phyloP scores from a whole-genome alignment of 2,113 vertebrate species.

The Eubucco bourcierii region DNA sequence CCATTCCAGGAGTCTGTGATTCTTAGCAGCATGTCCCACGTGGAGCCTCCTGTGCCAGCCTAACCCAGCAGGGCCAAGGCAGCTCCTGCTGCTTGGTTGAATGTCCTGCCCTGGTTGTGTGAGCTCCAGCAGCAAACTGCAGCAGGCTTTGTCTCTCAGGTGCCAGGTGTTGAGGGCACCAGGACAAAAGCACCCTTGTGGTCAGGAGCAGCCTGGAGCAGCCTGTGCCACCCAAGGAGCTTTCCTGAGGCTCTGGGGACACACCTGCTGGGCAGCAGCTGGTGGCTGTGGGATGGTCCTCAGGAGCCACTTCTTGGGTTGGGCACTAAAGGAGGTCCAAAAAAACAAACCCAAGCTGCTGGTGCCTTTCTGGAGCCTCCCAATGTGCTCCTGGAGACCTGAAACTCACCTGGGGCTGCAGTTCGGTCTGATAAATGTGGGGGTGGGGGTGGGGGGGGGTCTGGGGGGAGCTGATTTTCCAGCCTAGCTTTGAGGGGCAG shows the following conservation, averaged over 20 bases:
- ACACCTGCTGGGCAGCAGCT: rapidly evolving
- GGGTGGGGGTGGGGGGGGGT: background rate
- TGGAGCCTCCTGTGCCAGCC: background rate
- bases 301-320: background rate
- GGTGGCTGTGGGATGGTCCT: background rate
- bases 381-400: rapidly evolving
- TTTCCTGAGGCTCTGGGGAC: background rate
- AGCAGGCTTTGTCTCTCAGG: background rate
- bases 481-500: background rate
- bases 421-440: background rate
- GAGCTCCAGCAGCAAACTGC: background rate
- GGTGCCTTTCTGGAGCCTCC: background rate
- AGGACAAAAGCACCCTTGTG: background rate
- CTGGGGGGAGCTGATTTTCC: background rate
- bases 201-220: no score
- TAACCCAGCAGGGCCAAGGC: background rate
- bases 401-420: rapidly evolving
- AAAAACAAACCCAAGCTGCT: background rate
- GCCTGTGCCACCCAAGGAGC: background rate
- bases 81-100: background rate
- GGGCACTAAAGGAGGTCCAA: background rate
- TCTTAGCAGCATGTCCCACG: background rate
- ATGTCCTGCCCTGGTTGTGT: background rate
- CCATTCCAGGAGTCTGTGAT: rapidly evolving
- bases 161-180: background rate